Percentiles rank a stretch among this genome's conserved stretches.
These are phyloP conservation scores for Hipposideros larvatus DNA, from an alignment of 2,797 vertebrate genomes.

Conservation along the genomic window DNA sequence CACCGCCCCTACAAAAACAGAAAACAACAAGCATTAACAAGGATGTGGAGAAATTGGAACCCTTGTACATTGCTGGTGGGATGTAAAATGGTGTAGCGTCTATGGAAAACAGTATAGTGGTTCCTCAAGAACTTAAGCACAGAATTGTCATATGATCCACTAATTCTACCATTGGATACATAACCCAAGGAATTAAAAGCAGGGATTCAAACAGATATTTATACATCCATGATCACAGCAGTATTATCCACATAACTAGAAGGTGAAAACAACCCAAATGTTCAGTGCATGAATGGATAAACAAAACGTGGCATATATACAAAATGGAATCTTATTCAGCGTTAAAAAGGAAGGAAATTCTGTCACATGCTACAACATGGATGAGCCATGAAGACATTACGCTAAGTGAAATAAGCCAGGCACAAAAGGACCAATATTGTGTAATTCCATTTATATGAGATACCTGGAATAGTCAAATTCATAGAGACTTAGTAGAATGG, in stretches of 20 bases:
- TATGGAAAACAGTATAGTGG: background rate
- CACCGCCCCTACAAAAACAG: background rate
- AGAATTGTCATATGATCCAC: background rate
- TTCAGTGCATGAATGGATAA: background rate
- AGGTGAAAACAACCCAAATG: background rate
- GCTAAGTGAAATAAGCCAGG: background rate
- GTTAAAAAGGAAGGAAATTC: background rate
- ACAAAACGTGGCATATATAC: background rate
- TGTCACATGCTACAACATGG: background rate
- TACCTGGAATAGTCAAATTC: background rate
- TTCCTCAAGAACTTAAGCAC: background rate
- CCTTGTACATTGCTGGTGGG: background rate
- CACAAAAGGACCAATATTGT: background rate
- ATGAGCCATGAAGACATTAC: background rate
- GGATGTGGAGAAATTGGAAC: background rate
- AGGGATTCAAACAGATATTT: background rate
- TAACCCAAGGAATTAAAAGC: background rate
- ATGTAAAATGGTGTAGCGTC: background rate
- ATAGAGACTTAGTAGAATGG: background rate
- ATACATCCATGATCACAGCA: background rate
- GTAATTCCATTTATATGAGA: background rate
- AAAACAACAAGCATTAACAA: background rate
- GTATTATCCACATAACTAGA: background rate
- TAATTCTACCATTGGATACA: background rate
- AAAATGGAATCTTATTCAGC: background rate